Conservation (phyloP, 2,113 vertebrate species). For the Electrona antarctica region DNA sequence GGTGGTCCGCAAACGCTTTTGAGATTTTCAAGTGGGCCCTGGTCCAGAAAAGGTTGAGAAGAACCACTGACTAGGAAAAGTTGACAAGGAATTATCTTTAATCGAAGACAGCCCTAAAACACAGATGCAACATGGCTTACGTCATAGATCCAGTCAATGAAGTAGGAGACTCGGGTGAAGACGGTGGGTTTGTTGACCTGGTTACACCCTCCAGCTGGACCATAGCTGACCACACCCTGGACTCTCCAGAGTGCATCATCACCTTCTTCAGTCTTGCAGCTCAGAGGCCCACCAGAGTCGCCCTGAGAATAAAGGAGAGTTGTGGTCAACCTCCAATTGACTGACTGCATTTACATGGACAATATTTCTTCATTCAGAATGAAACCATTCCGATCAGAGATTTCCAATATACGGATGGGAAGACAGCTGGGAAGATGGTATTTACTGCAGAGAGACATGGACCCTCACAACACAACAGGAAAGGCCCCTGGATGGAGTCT, state of each 20-base stretch:
- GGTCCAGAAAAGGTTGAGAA: too few species aligned
- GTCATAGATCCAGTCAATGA: slow-evolving; percentile 62
- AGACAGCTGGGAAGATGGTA: too few species aligned
- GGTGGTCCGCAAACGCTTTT: too few species aligned
- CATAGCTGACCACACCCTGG: slow-evolving; percentile 75
- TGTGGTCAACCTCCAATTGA: neutral
- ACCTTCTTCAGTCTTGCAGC: slow-evolving; percentile 52
- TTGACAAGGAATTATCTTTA: too few species aligned
- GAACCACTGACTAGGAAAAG: too few species aligned
- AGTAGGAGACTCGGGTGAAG: slow-evolving; percentile 77
- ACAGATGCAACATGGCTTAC: slow-evolving; percentile 51
- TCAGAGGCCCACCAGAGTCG: slow-evolving; percentile 75
- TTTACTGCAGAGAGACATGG: too few species aligned
- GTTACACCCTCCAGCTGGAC: slow-evolving; percentile 68
- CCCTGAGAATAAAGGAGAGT: slow-evolving; percentile 53
- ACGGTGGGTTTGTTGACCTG: slow-evolving; percentile 70
- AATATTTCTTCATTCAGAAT: too few species aligned
- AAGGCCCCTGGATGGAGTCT: too few species aligned
- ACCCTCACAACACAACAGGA: too few species aligned
- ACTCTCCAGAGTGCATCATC: slow-evolving; percentile 66
- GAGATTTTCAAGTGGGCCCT: too few species aligned
- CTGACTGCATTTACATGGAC: neutral
- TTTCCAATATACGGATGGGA: too few species aligned
- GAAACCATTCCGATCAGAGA: too few species aligned
- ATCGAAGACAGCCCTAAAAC: neutral